phyloP scores from a whole-genome alignment of 1,140 invertebrate species.

The Drosophila sproati region DNA sequence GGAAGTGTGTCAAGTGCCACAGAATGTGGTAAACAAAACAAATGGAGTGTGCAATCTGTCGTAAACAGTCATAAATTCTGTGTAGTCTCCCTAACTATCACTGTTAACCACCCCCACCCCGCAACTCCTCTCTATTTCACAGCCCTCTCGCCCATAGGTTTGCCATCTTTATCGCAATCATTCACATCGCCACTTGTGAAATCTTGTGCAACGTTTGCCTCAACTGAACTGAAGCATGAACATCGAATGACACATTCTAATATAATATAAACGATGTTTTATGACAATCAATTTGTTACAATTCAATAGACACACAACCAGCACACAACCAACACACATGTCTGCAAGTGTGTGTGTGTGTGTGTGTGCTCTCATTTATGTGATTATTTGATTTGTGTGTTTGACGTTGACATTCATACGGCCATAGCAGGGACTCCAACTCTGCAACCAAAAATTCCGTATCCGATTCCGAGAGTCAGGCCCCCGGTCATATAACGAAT shows the following conservation, averaged over 20 bases:
- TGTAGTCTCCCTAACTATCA: conserved; percentile 28
- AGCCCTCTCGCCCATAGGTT: not conserved
- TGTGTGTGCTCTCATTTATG: conserved; percentile 76
- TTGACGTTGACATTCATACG: conserved; percentile 72
- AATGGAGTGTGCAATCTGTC: conserved; percentile 82
- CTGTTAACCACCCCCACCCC: not conserved
- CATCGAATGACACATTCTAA: conserved; percentile 79
- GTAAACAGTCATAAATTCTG: conserved; percentile 80
- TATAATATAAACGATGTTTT: conserved; percentile 83
- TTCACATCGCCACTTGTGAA: conserved; percentile 79
- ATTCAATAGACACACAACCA: conserved; percentile 77
- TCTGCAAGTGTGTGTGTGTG: not conserved
- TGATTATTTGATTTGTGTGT: conserved; percentile 83
- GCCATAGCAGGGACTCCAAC: conserved; percentile 32
- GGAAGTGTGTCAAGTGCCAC: conserved; percentile 72
- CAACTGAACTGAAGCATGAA: conserved; percentile 75
- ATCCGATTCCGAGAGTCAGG: not conserved
- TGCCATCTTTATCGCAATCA: conserved; percentile 75
- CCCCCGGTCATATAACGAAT: conserved; percentile 63
- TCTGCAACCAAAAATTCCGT: conserved; percentile 8
- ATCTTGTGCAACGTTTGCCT: conserved; percentile 40
- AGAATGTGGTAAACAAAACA: conserved; percentile 78
- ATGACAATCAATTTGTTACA: conserved; percentile 83
- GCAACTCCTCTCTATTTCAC: not conserved
- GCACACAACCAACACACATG: conserved; percentile 5